Conservation (phyloP, 1,140 invertebrate species). For the Drepana arcuata region DNA sequence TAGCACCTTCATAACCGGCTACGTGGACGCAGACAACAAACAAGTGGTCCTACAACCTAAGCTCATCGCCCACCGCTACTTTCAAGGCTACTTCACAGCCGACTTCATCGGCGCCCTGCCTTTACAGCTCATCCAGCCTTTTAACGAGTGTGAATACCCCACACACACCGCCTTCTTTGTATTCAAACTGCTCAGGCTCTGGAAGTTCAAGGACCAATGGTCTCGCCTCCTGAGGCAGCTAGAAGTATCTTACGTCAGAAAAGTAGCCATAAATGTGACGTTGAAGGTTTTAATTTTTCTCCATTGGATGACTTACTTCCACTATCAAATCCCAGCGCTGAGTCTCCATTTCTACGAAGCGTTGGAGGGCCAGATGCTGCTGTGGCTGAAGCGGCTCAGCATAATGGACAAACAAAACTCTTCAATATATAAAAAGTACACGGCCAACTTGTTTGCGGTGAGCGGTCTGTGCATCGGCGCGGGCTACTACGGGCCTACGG, state of each 20-base stretch:
- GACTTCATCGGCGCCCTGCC: constrained; percentile 24
- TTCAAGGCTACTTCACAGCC: constrained; percentile 12
- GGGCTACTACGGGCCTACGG: constrained; percentile 18
- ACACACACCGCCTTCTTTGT: constrained; percentile 21
- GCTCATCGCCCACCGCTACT: constrained; percentile 17
- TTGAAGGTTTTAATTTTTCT: constrained; percentile 19
- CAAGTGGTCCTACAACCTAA: constrained; percentile 14
- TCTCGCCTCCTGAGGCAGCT: constrained; percentile 15
- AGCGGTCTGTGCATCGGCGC: constrained; percentile 24
- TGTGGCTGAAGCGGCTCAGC: constrained; percentile 12
- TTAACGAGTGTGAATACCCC: constrained; percentile 14
- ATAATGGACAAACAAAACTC: constrained; percentile 1
- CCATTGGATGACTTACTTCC: constrained; percentile 32
- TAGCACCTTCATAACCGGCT: constrained; percentile 25
- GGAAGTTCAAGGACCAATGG: constrained; percentile 9
- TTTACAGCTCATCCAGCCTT: constrained; percentile 20
- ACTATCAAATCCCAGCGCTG: constrained; percentile 24
- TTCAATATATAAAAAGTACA: constrained; percentile 17
- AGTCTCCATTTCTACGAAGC: constrained; percentile 18
- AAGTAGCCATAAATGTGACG: constrained; percentile 9
- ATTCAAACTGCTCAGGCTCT: constrained; percentile 23
- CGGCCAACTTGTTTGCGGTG: constrained; percentile 19
- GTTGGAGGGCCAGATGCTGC: background rate
- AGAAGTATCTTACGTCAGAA: constrained; percentile 19
- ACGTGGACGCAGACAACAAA: constrained; percentile 22